Base-by-base conservation (phyloP, 2,888 invertebrate genomes). In the Cataglyphis rosenhaueri region DNA sequence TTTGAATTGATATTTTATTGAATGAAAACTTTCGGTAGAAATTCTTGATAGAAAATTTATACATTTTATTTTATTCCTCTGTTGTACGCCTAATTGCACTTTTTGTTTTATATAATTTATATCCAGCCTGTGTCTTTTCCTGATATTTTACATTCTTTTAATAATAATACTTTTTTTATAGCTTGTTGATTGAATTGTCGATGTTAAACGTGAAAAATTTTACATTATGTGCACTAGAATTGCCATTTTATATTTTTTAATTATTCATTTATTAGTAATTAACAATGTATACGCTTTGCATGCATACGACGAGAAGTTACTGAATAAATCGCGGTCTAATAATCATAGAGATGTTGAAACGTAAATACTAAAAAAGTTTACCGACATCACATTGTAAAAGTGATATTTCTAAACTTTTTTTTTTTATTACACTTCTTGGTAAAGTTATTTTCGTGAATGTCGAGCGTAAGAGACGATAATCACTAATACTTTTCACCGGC, bases 11-110 rank as follows among this genome's bases (percentile, higher is more conserved):
- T 3, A 44, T 44, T 44, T 44, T 44, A 44, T 15, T 5, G 44
- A 15, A 15, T 44, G 15, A 44, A 44, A 44, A 44, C 5, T 44
- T 44, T 44, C 15, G 32, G 70, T 61, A 88, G 65, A 64, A 84
- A 85, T 71, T 71, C 82, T 87, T 61, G 73, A 83, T 79, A 61
- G 44, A 71, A 78, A 79, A 61, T 70, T 61, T 52, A n/a, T 64
- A 73, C 65, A 71, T 79, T 76, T 82, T n/a, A 70, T 71, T 65
- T 65, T 65, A 25, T 71, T 81, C 9, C 41, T 38, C 10, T 38
- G n/a, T 44, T 12, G 44, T 44, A 61, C 18, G 38, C 9, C 21
- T 78, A 78, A 68, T 70, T 44, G 44, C n/a, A 32, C 41, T 41
- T 18, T 48, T 41, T 78, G 32, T 55, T 68, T 68, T 57, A 41